Conservation (phyloP, 2,888 invertebrate species). For the Stomorhina lunata region DNA sequence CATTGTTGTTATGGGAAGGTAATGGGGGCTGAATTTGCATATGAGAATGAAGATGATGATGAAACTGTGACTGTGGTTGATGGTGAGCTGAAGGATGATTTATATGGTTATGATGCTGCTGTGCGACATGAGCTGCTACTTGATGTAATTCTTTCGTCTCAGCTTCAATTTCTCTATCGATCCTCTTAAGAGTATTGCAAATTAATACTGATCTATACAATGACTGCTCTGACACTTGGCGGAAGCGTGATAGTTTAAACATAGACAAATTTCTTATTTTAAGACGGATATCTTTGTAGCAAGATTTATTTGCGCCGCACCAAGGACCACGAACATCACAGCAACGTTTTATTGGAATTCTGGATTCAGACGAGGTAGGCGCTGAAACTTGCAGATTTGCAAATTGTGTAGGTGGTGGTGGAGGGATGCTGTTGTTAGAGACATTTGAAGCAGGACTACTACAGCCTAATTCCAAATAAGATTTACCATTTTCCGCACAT, state of each 20-base stretch:
- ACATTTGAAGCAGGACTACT: slow-evolving; percentile 81
- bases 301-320: slow-evolving; percentile 88
- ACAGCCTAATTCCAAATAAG: slow-evolving; percentile 90
- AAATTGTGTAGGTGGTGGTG: slow-evolving; percentile 64
- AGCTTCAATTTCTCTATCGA: slow-evolving; percentile 93
- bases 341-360: slow-evolving; percentile 80
- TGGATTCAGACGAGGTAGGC: slow-evolving; percentile 72
- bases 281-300: slow-evolving; percentile 91
- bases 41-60: slow-evolving; percentile 68
- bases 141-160: slow-evolving; percentile 81
- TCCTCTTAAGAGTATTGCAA: slow-evolving; percentile 93
- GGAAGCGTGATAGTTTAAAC: slow-evolving; percentile 92
- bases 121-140: slow-evolving; percentile 78
- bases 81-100: slow-evolving; percentile 69
- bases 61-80: slow-evolving; percentile 71
- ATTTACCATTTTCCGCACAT: slow-evolving; percentile 93
- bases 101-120: slow-evolving; percentile 74
- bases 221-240: slow-evolving; percentile 94
- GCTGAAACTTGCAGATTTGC: slow-evolving; percentile 55
- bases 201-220: slow-evolving; percentile 94
- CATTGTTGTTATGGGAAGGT: slow-evolving; percentile 54
- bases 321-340: slow-evolving; percentile 88
- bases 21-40: slow-evolving; percentile 64
- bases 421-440: slow-evolving; percentile 51
- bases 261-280: slow-evolving; percentile 95